These are phyloP conservation scores for Lonchura striata DNA, from an alignment of 2,113 vertebrate genomes.

Conservation along the genomic window DNA sequence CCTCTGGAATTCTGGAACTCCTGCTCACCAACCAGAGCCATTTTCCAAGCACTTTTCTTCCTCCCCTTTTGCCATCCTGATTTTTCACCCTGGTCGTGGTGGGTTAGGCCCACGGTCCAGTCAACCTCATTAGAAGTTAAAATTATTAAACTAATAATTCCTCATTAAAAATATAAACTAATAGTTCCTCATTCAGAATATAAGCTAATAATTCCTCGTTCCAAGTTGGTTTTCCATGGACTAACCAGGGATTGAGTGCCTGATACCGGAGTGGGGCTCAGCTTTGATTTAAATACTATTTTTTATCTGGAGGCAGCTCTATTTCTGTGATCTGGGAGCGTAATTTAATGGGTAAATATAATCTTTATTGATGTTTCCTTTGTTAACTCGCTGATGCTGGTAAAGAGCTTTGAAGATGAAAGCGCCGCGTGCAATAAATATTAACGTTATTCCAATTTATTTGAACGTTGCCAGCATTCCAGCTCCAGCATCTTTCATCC, in stretches of 20 bases:
- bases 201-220: not conserved
- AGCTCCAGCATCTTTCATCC: slow-evolving; percentile 16
- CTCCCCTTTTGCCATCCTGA: not conserved
- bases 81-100: not conserved
- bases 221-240: not conserved
- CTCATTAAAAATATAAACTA: not conserved
- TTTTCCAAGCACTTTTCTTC: not conserved
- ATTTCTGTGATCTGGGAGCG: slow-evolving; percentile 9
- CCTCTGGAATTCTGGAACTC: not conserved
- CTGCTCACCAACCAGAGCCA: not conserved
- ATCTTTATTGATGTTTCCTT: slow-evolving; percentile 50
- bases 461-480: slow-evolving; percentile 30
- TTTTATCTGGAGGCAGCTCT: slow-evolving; percentile 21
- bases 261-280: not conserved
- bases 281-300: not conserved
- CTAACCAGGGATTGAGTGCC: not conserved
- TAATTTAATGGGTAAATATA: slow-evolving; percentile 34
- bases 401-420: slow-evolving; percentile 55
- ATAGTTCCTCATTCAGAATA: not conserved
- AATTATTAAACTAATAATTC: not conserved
- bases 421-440: slow-evolving; percentile 27
- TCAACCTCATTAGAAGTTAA: not conserved
- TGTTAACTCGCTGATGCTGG: slow-evolving; percentile 34
- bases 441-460: slow-evolving; percentile 38
- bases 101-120: not conserved